Evolutionary conservation across 2,888 invertebrate species (phyloP).

Genomic region (Noctua janthe): DNA sequence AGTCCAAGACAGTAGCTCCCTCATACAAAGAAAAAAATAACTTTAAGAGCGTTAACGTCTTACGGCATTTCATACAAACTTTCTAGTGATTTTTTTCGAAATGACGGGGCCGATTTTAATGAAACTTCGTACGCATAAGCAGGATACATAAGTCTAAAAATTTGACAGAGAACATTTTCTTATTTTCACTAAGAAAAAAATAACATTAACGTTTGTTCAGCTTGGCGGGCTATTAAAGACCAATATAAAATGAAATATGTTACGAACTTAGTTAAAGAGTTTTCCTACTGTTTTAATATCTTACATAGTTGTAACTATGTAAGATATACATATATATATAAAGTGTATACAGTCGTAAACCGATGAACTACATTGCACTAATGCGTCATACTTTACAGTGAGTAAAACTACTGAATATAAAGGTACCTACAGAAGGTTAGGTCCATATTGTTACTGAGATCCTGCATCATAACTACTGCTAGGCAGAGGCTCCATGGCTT

Average conservation of each 20-base stretch:
- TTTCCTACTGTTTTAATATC: constrained; percentile 47
- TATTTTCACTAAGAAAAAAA: background rate
- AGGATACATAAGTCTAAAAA: no score
- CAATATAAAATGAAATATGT: constrained; percentile 52
- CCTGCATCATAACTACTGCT: background rate
- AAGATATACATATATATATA: background rate
- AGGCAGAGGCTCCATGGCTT: background rate
- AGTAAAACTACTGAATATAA: constrained; percentile 1
- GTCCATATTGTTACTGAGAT: background rate
- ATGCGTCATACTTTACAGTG: constrained; percentile 51
- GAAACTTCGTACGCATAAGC: no score
- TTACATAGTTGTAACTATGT: constrained; percentile 45
- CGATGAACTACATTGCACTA: constrained; percentile 46
- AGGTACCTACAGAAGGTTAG: background rate
- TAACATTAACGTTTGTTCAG: constrained; percentile 9
- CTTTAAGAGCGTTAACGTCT: background rate
- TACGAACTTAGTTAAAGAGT: constrained; percentile 32
- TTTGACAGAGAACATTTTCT: no score
- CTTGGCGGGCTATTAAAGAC: background rate
- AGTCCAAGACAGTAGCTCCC: background rate
- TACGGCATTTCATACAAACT: no score
- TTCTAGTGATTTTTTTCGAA: no score
- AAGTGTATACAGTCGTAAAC: constrained; percentile 47
- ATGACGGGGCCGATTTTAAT: no score
- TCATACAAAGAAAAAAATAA: constrained; percentile 1